These are phyloP conservation scores for Melanotaenia parkinsoni DNA, from an alignment of 2,797 vertebrate genomes.

Conservation along the genomic window DNA sequence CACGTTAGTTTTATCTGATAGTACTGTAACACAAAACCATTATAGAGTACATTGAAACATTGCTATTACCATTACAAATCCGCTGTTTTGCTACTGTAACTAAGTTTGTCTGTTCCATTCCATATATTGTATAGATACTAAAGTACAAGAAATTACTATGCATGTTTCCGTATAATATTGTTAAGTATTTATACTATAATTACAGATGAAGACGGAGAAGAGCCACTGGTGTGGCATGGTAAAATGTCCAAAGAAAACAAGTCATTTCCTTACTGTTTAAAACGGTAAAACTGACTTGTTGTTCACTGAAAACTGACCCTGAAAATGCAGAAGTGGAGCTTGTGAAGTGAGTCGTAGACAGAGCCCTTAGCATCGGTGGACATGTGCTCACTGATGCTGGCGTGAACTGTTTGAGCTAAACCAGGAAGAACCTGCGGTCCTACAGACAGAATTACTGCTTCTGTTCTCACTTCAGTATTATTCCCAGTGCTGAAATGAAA, in stretches of 20 bases:
- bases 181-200: constrained; percentile 85
- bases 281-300: constrained; percentile 61
- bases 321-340: constrained; percentile 81
- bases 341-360: constrained; percentile 80
- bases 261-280: constrained; percentile 64
- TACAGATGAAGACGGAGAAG: constrained; percentile 81
- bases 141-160: constrained; percentile 88
- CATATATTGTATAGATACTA: constrained; percentile 89
- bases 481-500: constrained; percentile 75
- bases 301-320: constrained; percentile 76
- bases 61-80: constrained; percentile 85
- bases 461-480: constrained; percentile 73
- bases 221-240: constrained; percentile 81
- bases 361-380: constrained; percentile 89
- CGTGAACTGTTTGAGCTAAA: constrained; percentile 61
- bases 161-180: constrained; percentile 84
- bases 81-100: constrained; percentile 89
- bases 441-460: constrained; percentile 77
- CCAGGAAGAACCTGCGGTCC: constrained; percentile 78
- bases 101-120: constrained; percentile 89
- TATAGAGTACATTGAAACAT: constrained; percentile 85
- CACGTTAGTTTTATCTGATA: constrained; percentile 85
- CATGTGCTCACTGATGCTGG: constrained; percentile 52
- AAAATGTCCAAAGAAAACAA: constrained; percentile 75
- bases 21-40: constrained; percentile 89